Percentiles rank a stretch among this genome's conserved stretches.
These are phyloP conservation scores for Philopedon plagiatum DNA, from an alignment of 2,888 invertebrate genomes.

Conservation along the genomic window DNA sequence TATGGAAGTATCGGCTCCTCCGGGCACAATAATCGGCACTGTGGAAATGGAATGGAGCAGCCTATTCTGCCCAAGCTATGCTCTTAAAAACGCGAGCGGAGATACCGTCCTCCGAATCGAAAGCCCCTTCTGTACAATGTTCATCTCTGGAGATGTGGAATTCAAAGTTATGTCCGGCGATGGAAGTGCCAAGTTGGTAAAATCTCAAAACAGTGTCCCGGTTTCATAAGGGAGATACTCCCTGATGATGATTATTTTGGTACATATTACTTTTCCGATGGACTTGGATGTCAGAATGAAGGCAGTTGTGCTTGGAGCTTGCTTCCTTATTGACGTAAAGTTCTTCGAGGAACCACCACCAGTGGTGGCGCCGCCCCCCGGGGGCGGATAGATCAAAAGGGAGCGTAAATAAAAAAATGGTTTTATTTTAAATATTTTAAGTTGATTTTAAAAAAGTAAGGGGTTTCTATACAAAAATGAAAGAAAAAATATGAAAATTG, in stretches of 20 bases:
- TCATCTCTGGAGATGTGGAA: slow-evolving; percentile 86
- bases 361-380: too few relatives aligned
- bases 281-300: slow-evolving; percentile 90
- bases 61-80: slow-evolving; percentile 80
- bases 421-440: too few relatives aligned
- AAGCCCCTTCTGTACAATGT: slow-evolving; percentile 85
- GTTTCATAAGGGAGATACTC: slow-evolving; percentile 84
- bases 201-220: slow-evolving; percentile 93
- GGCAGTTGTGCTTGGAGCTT: slow-evolving; percentile 84
- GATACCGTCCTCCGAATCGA: slow-evolving; percentile 84
- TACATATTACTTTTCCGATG: slow-evolving; percentile 90
- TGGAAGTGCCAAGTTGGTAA: slow-evolving; percentile 84
- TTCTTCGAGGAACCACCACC: too few relatives aligned
- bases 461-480: too few relatives aligned
- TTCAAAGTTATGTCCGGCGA: slow-evolving; percentile 87
- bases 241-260: slow-evolving; percentile 92
- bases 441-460: too few relatives aligned
- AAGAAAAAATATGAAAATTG: too few relatives aligned
- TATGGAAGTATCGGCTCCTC: slow-evolving; percentile 84
- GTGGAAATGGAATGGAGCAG: slow-evolving; percentile 86
- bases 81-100: slow-evolving; percentile 81
- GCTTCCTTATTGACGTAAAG: slow-evolving; percentile 86
- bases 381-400: too few relatives aligned
- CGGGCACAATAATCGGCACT: slow-evolving; percentile 78
- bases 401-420: too few relatives aligned